Percentiles rank a stretch among this genome's conserved stretches.
Evolutionary conservation across 2,888 invertebrate genomes (phyloP).

Genomic region (Tromatobia lineatoria): DNA sequence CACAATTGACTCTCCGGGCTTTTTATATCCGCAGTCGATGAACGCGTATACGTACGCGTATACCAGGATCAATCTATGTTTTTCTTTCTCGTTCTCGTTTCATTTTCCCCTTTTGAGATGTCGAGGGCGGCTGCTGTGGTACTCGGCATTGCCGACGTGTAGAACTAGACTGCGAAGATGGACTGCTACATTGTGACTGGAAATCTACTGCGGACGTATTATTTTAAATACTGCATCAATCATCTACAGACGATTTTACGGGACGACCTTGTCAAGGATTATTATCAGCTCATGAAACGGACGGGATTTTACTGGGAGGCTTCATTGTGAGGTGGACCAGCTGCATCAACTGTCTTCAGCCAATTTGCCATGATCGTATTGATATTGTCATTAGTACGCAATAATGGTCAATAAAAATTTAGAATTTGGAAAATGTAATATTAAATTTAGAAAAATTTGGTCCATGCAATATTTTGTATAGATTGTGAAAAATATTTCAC

Average conservation of each 20-base stretch:
- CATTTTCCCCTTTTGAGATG: constrained; percentile 42
- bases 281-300: background rate
- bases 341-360: too few relatives aligned
- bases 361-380: too few relatives aligned
- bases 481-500: too few relatives aligned
- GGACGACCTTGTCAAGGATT: constrained; percentile 11
- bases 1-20: constrained; percentile 68
- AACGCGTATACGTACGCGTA: constrained; percentile 59
- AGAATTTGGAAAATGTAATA: too few relatives aligned
- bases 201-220: constrained; percentile 13
- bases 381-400: too few relatives aligned
- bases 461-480: too few relatives aligned
- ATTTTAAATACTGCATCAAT: constrained; percentile 11
- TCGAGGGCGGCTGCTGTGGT: constrained; percentile 1
- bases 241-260: constrained; percentile 8
- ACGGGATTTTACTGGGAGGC: background rate
- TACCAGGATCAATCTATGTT: constrained; percentile 56
- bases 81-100: constrained; percentile 46
- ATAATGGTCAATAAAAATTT: too few relatives aligned
- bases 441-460: too few relatives aligned
- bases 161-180: constrained; percentile 35
- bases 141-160: constrained; percentile 20
- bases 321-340: background rate
- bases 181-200: constrained; percentile 17
- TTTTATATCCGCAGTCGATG: constrained; percentile 65